Percentiles rank a stretch among this genome's conserved stretches.
Evolutionary conservation across 2,888 invertebrate genomes (phyloP).

Genomic region (Exephanes ischioxanthus): DNA sequence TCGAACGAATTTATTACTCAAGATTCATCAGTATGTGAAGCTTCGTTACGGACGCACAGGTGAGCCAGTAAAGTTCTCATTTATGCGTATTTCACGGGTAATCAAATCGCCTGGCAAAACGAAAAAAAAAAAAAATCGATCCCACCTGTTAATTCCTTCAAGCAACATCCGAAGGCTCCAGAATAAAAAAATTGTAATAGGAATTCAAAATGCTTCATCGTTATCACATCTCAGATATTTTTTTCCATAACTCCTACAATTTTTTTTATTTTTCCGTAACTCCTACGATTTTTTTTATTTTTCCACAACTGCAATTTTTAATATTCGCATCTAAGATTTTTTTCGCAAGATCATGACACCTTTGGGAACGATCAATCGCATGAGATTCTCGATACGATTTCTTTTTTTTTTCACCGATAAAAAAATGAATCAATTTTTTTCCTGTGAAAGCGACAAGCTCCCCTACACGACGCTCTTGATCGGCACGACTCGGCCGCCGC

Average conservation of each 20-base stretch:
- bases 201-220: too few species aligned
- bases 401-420: too few species aligned
- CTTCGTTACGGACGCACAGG: not conserved
- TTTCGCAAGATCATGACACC: not conserved
- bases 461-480: not conserved
- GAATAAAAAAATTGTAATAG: too few species aligned
- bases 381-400: not conserved
- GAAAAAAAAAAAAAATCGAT: not conserved
- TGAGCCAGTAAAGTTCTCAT: not conserved
- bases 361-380: not conserved
- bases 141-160: too few species aligned
- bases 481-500: not conserved
- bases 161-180: too few species aligned
- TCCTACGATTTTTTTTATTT: too few species aligned
- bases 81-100: not conserved
- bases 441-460: not conserved
- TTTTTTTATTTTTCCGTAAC: too few species aligned
- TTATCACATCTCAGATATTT: too few species aligned
- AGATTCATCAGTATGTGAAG: not conserved
- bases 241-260: too few species aligned
- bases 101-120: not conserved
- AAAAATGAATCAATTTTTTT: too few species aligned
- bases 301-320: too few species aligned
- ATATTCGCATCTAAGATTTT: not conserved
- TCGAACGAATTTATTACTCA: not conserved